Evolutionary conservation across 2,113 vertebrate species (phyloP).

Genomic region (Propithecus coquereli): DNA sequence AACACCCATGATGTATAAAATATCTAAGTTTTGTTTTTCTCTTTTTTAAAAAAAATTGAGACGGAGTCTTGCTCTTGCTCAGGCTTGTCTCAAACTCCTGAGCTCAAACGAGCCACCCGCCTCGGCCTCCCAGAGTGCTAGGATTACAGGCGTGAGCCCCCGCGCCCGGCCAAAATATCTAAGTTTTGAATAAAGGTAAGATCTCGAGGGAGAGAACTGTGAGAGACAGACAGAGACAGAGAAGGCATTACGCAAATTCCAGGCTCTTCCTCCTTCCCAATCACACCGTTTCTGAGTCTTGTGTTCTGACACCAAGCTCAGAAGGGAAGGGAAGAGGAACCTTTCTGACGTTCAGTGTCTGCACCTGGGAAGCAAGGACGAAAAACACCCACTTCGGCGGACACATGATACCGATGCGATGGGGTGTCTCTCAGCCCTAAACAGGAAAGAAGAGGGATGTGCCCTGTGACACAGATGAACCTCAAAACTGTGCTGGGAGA

Average conservation of each 20-base stretch:
- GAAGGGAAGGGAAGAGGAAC: background rate
- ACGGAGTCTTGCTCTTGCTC: too few relatives aligned
- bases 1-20: background rate
- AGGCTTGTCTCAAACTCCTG: too few relatives aligned
- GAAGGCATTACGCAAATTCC: too few relatives aligned
- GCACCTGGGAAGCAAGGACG: fast-evolving
- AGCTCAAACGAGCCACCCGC: too few relatives aligned
- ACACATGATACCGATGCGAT: fast-evolving
- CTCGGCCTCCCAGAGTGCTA: too few relatives aligned
- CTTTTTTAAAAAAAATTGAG: too few relatives aligned
- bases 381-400: background rate
- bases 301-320: fast-evolving
- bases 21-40: background rate
- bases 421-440: fast-evolving
- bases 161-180: background rate
- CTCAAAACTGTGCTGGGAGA: too few relatives aligned
- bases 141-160: too few relatives aligned
- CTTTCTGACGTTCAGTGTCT: background rate
- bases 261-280: background rate
- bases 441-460: fast-evolving
- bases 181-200: background rate
- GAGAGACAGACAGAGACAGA: too few relatives aligned
- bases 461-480: fast-evolving
- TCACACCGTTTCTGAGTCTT: fast-evolving
- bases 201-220: background rate